Conservation (phyloP, 2,113 vertebrate genomes). For the Echinops telfairi region DNA sequence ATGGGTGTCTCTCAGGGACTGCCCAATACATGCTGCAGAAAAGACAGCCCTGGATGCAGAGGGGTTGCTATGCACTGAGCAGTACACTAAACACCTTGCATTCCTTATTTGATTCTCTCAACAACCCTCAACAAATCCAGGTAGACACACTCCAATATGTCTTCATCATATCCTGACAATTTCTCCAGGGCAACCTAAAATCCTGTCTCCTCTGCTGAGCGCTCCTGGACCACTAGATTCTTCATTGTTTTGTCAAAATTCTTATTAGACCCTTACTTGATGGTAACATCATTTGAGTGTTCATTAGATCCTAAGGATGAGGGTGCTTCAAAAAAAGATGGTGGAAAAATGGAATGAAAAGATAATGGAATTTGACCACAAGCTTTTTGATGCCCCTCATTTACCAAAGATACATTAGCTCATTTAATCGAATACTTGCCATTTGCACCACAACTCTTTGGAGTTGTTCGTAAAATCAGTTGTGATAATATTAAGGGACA, state of each 20-base stretch:
- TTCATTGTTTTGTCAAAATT: not conserved
- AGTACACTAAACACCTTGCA: not conserved
- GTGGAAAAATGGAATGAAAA: not conserved
- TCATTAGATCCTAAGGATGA: not conserved
- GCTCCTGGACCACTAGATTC: not conserved
- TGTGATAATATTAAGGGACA: not conserved
- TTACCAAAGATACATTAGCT: not conserved
- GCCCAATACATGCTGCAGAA: not conserved
- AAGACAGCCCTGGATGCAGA: not conserved
- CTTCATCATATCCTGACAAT: not conserved
- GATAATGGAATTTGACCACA: too few relatives aligned
- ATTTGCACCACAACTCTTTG: not conserved
- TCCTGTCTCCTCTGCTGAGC: not conserved
- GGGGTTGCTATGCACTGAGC: not conserved
- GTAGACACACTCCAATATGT: not conserved
- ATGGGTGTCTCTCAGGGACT: too few relatives aligned
- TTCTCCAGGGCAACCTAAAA: not conserved
- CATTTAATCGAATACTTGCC: constrained; percentile 16
- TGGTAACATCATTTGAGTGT: not conserved
- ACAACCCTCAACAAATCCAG: not conserved
- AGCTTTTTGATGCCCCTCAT: too few relatives aligned
- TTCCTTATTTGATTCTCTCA: not conserved
- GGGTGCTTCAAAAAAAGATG: constrained; percentile 7
- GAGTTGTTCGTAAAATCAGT: constrained; percentile 30
- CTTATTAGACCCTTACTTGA: not conserved